Evolutionary conservation across 2,113 vertebrate genomes (phyloP), one percentile per base, ranked within the genome.

Genomic region (Pantherophis guttatus): DNA sequence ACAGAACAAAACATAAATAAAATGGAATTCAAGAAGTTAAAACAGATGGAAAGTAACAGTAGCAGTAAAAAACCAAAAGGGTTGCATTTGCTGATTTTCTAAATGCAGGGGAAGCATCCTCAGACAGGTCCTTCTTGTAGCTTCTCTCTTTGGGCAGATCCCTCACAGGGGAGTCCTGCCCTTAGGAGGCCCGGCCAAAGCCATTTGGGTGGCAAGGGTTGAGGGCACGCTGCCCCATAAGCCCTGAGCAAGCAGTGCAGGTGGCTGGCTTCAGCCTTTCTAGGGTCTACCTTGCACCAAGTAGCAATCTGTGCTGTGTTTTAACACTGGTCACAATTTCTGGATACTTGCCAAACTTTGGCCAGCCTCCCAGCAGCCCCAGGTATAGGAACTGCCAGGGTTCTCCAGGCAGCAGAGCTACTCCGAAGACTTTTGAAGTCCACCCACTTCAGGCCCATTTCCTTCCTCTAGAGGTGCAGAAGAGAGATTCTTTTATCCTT

Each of bases 141-240:
- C 17, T 81, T 19, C 15, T 39, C 3, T 8, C 70, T 39, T 19
- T 21, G 33, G 33, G 33, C 70, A 39, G 70, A 17, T 39, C 39
- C 70, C n/a, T 81, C 70, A 1, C 70, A 8, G 13, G 33, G 39
- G 70, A 39, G 33, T 8, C 33, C 6, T 8, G 1, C 15, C 33
- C 70, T 39, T 19, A 9, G 70, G 70, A 39, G 8, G 2, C 70
- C 70, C 3, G 7, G 11, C 62, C 62, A 5, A 29, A 39, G 70
- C n/a, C 7, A 0, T 8, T 17, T 3, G 15, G 33, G 33, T 1
- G n/a, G n/a, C 6, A n/a, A 1, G 15, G 13, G 70, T 3, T 19
- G n/a, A 15, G n/a, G 6, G 15, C n/a, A 7, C 5, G 2, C 17
- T 19, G 17, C 9, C 19, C 33, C 17, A 21, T 9, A 81, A 81